A percentile compares a stretch with the other conserved stretches of the same genome.
Evolutionary conservation across 2,797 vertebrate genomes (phyloP).

Genomic region (Manis pentadactyla): DNA sequence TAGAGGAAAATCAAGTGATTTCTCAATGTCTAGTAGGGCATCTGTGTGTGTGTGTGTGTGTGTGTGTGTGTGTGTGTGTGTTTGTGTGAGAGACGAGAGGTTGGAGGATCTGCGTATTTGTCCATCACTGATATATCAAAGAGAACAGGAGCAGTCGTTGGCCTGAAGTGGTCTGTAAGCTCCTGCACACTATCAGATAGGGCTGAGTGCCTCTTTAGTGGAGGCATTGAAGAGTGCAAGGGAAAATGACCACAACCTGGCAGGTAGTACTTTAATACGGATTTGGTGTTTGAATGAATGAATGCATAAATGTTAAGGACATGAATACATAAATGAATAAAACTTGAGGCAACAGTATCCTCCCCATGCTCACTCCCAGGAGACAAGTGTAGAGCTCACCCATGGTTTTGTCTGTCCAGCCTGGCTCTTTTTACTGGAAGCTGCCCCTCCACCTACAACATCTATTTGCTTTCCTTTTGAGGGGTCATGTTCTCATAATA

Average conservation of each 20-base stretch:
- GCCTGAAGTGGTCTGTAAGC: background rate
- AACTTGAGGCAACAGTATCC: background rate
- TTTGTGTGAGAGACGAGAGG: background rate
- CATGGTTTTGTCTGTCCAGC: background rate
- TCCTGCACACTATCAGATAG: background rate
- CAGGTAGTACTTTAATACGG: background rate
- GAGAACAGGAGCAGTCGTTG: background rate
- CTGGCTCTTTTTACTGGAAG: background rate
- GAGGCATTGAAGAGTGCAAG: background rate
- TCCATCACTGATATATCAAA: background rate
- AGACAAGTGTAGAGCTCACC: background rate
- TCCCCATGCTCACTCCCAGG: background rate
- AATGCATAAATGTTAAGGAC: background rate
- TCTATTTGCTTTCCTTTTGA: conserved; percentile 6
- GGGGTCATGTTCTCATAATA: background rate
- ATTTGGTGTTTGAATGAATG: background rate
- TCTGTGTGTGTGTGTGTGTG: background rate
- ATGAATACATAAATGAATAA: background rate
- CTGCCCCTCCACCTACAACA: background rate
- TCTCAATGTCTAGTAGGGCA: background rate
- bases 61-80: too few species aligned
- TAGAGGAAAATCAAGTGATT: background rate
- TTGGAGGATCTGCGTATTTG: background rate
- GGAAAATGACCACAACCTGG: background rate
- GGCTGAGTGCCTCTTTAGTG: background rate